Evolutionary conservation across 2,797 vertebrate species (phyloP).

Genomic region (Vultur gryphus): DNA sequence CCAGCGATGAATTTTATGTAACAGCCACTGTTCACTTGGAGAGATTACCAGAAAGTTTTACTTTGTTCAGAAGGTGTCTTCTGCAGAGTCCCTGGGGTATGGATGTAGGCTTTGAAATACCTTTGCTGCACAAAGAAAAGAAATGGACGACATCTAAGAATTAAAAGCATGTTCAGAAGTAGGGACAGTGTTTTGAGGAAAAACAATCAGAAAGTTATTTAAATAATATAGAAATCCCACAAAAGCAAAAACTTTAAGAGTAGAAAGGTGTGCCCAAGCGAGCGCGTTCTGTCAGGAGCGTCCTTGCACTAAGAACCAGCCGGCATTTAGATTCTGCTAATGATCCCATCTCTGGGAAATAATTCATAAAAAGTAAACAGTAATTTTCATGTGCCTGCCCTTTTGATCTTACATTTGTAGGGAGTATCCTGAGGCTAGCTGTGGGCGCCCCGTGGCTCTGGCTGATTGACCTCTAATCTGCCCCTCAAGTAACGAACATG

Average conservation of each 20-base stretch:
- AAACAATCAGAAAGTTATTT: background rate
- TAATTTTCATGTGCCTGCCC: constrained; percentile 44
- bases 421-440: constrained; percentile 45
- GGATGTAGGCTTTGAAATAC: background rate
- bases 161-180: background rate
- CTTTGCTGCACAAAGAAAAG: background rate
- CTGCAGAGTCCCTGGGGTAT: background rate
- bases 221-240: background rate
- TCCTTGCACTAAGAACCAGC: constrained; percentile 15
- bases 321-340: constrained; percentile 58
- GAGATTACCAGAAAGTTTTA: background rate
- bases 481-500: constrained; percentile 38
- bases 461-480: constrained; percentile 50
- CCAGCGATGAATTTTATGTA: background rate
- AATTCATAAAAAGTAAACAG: constrained; percentile 53
- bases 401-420: constrained; percentile 59
- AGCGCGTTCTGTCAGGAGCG: background rate
- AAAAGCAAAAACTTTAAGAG: background rate
- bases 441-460: background rate
- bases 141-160: background rate
- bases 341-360: constrained; percentile 57
- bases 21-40: background rate
- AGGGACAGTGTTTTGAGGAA: background rate
- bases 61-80: background rate
- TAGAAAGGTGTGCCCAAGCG: background rate